Percentiles rank a stretch among this genome's conserved stretches.
phyloP scores from a whole-genome alignment of 2,888 invertebrate genomes.

The Zelleria hepariella region DNA sequence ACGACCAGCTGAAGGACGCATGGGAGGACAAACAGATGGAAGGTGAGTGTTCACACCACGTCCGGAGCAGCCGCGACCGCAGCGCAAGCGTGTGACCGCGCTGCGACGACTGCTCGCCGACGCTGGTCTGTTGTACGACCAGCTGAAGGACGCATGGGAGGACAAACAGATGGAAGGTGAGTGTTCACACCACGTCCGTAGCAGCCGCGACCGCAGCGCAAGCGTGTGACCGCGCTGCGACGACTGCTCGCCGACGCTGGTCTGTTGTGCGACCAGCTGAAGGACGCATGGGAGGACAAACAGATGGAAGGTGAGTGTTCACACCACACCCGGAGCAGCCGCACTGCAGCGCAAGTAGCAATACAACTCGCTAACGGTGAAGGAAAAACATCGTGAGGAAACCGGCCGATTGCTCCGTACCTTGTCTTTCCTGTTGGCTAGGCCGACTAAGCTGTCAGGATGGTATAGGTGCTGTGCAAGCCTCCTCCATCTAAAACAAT shows the following conservation, averaged over 20 bases:
- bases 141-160: slow-evolving; percentile 75
- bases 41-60: slow-evolving; percentile 48
- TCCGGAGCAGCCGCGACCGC: slow-evolving; percentile 73
- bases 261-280: slow-evolving; percentile 78
- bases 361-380: too few species aligned
- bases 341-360: too few species aligned
- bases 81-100: slow-evolving; percentile 81
- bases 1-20: slow-evolving; percentile 75
- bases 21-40: slow-evolving; percentile 68
- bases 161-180: slow-evolving; percentile 62
- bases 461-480: too few species aligned
- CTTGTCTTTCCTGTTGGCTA: too few species aligned
- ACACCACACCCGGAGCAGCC: too few species aligned
- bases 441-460: too few species aligned
- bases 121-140: slow-evolving; percentile 79
- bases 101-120: slow-evolving; percentile 84
- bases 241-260: slow-evolving; percentile 84
- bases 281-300: slow-evolving; percentile 71
- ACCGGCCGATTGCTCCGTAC: too few species aligned
- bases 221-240: slow-evolving; percentile 82
- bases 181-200: too few species aligned
- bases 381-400: too few species aligned
- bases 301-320: slow-evolving; percentile 52
- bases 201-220: slow-evolving; percentile 77
- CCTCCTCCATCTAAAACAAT: too few species aligned